Evolutionary conservation across 2,888 invertebrate genomes (phyloP).

Genomic region (Sinelater perroti): DNA sequence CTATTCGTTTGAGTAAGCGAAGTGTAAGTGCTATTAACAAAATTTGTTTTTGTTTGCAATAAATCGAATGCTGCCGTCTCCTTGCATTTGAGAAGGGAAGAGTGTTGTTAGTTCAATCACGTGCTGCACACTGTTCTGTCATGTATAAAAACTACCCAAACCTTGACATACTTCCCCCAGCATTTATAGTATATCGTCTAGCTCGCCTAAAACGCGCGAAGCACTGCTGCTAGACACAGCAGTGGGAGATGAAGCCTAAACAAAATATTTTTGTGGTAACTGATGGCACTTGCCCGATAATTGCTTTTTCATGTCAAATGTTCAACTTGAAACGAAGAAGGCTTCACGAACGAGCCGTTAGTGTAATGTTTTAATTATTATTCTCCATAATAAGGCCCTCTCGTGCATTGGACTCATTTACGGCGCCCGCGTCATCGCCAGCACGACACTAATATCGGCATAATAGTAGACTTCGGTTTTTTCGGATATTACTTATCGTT

Average conservation of each 20-base stretch:
- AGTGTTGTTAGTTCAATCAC: slow-evolving; percentile 1
- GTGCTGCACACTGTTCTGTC: not conserved
- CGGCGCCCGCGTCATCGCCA: slow-evolving; percentile 15
- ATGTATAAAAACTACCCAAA: slow-evolving; percentile 3
- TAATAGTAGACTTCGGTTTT: slow-evolving; percentile 17
- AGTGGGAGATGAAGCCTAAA: too few relatives aligned
- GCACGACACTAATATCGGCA: slow-evolving; percentile 12
- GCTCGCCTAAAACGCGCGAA: too few relatives aligned
- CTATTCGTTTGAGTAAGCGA: too few relatives aligned
- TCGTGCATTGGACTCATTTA: slow-evolving; percentile 26
- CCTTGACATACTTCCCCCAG: not conserved
- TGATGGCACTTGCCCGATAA: slow-evolving; percentile 18
- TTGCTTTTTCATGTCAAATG: slow-evolving; percentile 26
- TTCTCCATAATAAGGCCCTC: slow-evolving; percentile 24
- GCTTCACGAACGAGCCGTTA: slow-evolving; percentile 18
- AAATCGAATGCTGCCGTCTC: too few relatives aligned
- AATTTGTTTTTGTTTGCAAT: too few relatives aligned
- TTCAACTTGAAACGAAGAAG: slow-evolving; percentile 21
- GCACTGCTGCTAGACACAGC: too few relatives aligned
- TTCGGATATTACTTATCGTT: slow-evolving; percentile 20
- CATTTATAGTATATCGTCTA: too few relatives aligned
- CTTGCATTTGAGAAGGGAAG: too few relatives aligned
- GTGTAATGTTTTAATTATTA: slow-evolving; percentile 27
- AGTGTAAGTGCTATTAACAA: too few relatives aligned
- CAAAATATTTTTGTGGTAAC: not conserved